phyloP scores from a whole-genome alignment of 2,113 vertebrate species.

The Melanotaenia duboulayi region DNA sequence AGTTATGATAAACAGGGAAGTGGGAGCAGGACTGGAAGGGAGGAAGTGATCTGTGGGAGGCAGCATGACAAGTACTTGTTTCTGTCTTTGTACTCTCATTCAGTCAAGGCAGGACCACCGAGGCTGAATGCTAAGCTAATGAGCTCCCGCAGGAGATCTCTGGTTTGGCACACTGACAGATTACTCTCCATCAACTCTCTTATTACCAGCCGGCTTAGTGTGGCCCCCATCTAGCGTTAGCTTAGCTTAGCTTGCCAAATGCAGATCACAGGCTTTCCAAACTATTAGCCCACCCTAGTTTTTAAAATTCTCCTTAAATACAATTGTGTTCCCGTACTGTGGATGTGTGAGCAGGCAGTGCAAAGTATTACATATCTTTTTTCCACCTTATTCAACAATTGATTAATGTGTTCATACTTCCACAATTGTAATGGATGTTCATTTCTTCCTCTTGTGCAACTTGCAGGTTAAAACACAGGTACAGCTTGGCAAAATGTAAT shows the following conservation, averaged over 20 bases:
- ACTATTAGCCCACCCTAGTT: background rate
- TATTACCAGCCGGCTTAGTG: slow-evolving; percentile 42
- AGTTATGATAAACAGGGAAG: background rate
- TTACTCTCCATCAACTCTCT: slow-evolving; percentile 46
- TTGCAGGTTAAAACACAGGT: slow-evolving; percentile 14
- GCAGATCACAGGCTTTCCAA: slow-evolving; percentile 31
- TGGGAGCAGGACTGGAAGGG: background rate
- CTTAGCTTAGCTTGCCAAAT: slow-evolving; percentile 44
- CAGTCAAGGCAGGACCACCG: slow-evolving; percentile 61
- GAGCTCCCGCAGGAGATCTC: slow-evolving; percentile 74
- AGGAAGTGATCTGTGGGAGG: slow-evolving; percentile 36
- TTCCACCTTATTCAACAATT: background rate
- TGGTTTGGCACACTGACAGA: slow-evolving; percentile 61
- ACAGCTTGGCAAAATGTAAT: slow-evolving; percentile 25
- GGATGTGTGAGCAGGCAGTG: background rate
- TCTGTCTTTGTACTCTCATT: slow-evolving; percentile 49
- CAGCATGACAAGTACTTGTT: slow-evolving; percentile 15
- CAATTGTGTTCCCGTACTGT: background rate
- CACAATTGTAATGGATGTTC: slow-evolving; percentile 10
- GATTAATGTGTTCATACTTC: background rate
- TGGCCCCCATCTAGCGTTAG: slow-evolving; percentile 42
- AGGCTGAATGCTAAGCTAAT: slow-evolving; percentile 75
- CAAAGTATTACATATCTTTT: slow-evolving; percentile 19
- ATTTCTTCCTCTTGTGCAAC: background rate
- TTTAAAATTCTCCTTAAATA: slow-evolving; percentile 24